phyloP scores from a whole-genome alignment of 2,113 vertebrate genomes.

The Telmatochromis sp. region DNA sequence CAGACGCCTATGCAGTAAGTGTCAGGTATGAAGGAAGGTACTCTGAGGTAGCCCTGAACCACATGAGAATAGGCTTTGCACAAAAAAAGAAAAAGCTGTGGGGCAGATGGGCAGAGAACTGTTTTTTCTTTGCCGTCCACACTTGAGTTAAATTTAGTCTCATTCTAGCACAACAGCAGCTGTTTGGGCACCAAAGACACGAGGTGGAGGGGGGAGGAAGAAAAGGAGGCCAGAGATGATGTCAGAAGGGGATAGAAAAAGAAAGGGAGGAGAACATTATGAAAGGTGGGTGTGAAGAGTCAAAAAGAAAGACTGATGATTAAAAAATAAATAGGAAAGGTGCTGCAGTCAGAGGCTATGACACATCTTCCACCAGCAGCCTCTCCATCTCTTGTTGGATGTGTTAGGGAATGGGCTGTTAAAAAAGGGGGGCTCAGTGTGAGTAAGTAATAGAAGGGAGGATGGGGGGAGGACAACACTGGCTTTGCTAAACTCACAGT shows the following conservation, averaged over 20 bases:
- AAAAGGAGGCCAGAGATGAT: not conserved
- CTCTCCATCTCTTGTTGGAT: not conserved
- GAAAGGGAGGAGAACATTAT: not conserved
- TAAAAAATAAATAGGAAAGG: not conserved
- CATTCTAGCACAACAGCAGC: constrained; percentile 56
- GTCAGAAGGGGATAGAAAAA: not conserved
- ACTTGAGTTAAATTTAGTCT: constrained; percentile 58
- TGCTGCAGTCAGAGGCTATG: not conserved
- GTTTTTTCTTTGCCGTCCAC: constrained; percentile 33
- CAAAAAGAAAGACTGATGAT: not conserved
- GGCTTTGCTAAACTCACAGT: constrained; percentile 41
- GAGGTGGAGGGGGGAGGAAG: not conserved
- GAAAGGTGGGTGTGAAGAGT: not conserved
- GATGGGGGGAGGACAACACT: constrained; percentile 38
- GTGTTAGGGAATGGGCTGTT: constrained; percentile 7
- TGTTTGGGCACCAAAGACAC: constrained; percentile 37
- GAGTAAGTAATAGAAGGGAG: constrained; percentile 35
- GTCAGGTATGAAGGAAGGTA: not conserved
- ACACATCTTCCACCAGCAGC: not conserved
- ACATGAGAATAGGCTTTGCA: not conserved
- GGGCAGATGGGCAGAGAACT: constrained; percentile 43
- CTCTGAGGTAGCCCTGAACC: not conserved
- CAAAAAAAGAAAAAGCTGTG: not conserved
- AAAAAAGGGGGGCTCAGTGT: constrained; percentile 13
- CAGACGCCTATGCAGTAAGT: not conserved